A percentile compares a stretch with the other conserved stretches of the same genome.
Conservation (phyloP, 2,113 vertebrate species). For the Phyllostomus discolor region DNA sequence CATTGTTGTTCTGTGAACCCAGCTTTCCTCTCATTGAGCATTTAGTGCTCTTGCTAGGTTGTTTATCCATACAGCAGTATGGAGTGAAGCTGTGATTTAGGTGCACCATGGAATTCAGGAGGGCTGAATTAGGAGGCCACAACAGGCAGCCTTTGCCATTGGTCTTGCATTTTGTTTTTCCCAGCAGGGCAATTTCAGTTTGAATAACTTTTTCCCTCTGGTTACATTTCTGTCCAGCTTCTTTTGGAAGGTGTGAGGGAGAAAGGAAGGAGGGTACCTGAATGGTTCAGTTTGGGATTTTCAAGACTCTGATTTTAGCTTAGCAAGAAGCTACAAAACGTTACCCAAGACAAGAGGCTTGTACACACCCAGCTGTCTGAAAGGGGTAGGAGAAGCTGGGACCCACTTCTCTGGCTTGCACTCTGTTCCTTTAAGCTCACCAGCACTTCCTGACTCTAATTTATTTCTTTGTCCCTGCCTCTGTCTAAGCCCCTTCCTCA, state of each 20-base stretch:
- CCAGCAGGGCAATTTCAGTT: not conserved
- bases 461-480: not conserved
- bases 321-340: not conserved
- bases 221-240: not conserved
- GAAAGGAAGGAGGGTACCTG: not conserved
- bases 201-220: conserved; percentile 18
- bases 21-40: not conserved
- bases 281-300: not conserved
- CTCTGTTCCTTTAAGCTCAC: not conserved
- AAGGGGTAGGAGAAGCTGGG: not conserved
- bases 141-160: not conserved
- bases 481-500: not conserved
- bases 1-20: not conserved
- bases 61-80: not conserved
- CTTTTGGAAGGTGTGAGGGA: not conserved
- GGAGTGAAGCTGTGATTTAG: conserved; percentile 17
- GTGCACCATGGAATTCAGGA: not conserved
- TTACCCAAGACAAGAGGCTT: not conserved
- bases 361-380: not conserved
- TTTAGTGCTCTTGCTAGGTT: not conserved
- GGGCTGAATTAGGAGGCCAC: not conserved
- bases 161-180: not conserved
- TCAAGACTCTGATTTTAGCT: not conserved
- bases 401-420: not conserved
- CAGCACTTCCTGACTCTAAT: not conserved